phyloP scores from a whole-genome alignment of 1,140 invertebrate genomes.

The Drosophila lowei region DNA sequence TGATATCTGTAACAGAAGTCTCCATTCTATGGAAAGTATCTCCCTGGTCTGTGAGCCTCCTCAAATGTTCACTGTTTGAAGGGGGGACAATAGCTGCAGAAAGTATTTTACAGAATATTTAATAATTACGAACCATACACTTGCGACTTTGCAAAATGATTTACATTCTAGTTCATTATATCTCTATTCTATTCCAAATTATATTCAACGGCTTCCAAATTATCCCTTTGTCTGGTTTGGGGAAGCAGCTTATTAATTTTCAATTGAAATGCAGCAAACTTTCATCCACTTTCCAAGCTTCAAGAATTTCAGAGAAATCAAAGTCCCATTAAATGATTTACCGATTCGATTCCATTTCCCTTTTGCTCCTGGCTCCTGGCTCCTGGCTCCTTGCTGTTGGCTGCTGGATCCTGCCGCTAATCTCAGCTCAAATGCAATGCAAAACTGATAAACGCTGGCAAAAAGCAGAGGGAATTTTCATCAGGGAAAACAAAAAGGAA shows the following conservation, averaged over 20 bases:
- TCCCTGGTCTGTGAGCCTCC: too few relatives aligned
- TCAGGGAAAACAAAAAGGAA: constrained; percentile 39
- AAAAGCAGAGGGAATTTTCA: constrained; percentile 20
- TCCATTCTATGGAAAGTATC: constrained; percentile 32
- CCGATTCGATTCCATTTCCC: constrained; percentile 55
- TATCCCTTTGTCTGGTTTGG: neutral
- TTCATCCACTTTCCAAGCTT: constrained; percentile 7
- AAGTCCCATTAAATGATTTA: constrained; percentile 56
- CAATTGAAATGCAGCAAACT: constrained; percentile 45
- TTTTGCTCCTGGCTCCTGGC: neutral
- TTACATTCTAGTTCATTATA: too few relatives aligned
- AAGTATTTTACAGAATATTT: too few relatives aligned
- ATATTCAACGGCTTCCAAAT: neutral
- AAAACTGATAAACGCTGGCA: constrained; percentile 67
- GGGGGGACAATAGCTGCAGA: too few relatives aligned
- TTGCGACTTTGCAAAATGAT: too few relatives aligned
- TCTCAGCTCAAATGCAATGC: constrained; percentile 77
- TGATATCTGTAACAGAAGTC: constrained; percentile 19
- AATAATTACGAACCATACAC: too few relatives aligned
- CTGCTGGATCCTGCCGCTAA: constrained; percentile 47
- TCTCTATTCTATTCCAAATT: too few relatives aligned
- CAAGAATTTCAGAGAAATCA: constrained; percentile 51
- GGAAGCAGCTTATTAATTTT: constrained; percentile 62
- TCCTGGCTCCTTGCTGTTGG: constrained; percentile 1
- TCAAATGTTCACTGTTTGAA: too few relatives aligned